Evolutionary conservation across 2,888 invertebrate species (phyloP).

Genomic region (Agrochola circellaris): DNA sequence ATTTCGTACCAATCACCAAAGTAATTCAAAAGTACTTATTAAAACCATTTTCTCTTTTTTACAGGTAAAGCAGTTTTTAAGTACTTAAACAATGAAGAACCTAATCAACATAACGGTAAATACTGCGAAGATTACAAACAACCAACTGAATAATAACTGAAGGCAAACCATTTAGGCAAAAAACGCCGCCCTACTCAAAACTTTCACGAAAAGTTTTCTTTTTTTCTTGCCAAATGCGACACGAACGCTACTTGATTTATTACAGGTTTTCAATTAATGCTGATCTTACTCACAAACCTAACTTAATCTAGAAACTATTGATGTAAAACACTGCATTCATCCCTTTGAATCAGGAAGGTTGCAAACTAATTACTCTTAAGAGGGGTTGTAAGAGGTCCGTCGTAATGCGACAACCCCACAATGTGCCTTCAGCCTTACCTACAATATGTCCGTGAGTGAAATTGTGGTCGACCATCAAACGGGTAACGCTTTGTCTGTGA

Average conservation of each 20-base stretch:
- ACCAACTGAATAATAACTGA: conserved; percentile 33
- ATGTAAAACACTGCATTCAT: conserved; percentile 42
- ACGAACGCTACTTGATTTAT: conserved; percentile 30
- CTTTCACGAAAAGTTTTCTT: conserved; percentile 20
- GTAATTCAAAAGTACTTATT: too few relatives aligned
- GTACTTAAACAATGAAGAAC: conserved; percentile 24
- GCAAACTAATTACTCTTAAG: conserved; percentile 59
- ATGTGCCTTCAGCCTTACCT: conserved; percentile 48
- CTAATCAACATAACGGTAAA: conserved; percentile 46
- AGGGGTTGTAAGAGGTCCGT: conserved; percentile 50
- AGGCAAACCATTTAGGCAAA: conserved; percentile 28
- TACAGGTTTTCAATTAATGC: conserved; percentile 4
- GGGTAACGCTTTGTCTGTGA: conserved; percentile 47
- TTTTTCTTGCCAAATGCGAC: conserved; percentile 18
- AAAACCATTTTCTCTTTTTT: conserved; percentile 45
- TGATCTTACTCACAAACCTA: conserved; percentile 2
- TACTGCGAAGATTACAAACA: conserved; percentile 36
- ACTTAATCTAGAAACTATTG: conserved; percentile 34
- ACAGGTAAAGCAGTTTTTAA: conserved; percentile 56
- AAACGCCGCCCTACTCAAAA: conserved; percentile 16
- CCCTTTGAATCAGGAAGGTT: conserved; percentile 46
- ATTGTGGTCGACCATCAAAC: conserved; percentile 64
- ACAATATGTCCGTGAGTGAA: conserved; percentile 66
- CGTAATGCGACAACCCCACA: conserved; percentile 53
- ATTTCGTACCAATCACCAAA: too few relatives aligned